Evolutionary conservation across 2,113 vertebrate species (phyloP).

Genomic region (Typhlomys cinereus): DNA sequence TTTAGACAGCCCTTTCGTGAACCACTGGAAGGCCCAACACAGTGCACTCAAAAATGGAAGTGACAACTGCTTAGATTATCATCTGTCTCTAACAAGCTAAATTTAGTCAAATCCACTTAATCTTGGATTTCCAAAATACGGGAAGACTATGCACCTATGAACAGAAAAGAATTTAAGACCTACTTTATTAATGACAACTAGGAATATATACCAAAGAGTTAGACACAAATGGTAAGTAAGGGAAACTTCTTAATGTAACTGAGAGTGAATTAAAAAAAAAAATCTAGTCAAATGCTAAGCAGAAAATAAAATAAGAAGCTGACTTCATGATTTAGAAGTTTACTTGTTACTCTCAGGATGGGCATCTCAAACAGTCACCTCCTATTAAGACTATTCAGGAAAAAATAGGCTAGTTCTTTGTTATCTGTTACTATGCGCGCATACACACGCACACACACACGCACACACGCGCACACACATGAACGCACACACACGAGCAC

Average conservation of each 20-base stretch:
- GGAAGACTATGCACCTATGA: conserved; percentile 75
- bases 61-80: conserved; percentile 88
- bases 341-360: neutral
- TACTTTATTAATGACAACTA: neutral
- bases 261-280: neutral
- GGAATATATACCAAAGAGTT: conserved; percentile 50
- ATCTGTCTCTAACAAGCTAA: conserved; percentile 84
- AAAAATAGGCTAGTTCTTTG: neutral
- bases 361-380: conserved; percentile 43
- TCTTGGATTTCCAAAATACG: conserved; percentile 77
- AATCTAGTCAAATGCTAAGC: conserved; percentile 55
- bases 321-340: conserved; percentile 47
- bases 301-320: conserved; percentile 40
- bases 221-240: neutral
- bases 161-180: conserved; percentile 59
- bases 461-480: neutral
- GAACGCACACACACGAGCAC: neutral
- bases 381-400: neutral
- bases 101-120: conserved; percentile 77
- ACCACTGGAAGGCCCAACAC: conserved; percentile 83
- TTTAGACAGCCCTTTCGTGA: conserved; percentile 83
- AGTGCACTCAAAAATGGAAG: conserved; percentile 83
- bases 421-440: conserved; percentile 11
- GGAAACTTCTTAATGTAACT: conserved; percentile 52
- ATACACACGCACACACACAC: neutral